These are phyloP conservation scores for Drosophila ercepeae DNA, from an alignment of 1,140 invertebrate genomes.

Conservation along the genomic window DNA sequence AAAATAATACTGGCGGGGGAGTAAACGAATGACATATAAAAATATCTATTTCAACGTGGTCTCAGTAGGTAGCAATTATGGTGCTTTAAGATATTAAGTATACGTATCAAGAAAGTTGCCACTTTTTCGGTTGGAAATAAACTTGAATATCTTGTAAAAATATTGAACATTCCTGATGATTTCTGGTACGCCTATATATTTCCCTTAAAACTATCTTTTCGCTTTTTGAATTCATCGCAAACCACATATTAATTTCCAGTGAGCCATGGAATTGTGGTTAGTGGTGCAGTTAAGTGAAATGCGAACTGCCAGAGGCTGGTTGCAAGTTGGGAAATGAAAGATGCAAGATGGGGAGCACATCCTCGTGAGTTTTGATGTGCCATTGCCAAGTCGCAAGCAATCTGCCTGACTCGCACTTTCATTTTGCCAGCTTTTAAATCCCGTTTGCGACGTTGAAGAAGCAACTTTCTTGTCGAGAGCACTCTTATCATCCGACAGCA, in stretches of 20 bases:
- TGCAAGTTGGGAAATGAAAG: background rate
- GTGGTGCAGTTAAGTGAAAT: slow-evolving; percentile 57
- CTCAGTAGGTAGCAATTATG: slow-evolving; percentile 2
- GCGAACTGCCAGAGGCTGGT: slow-evolving; percentile 21
- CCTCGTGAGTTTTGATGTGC: slow-evolving; percentile 26
- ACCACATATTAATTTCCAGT: slow-evolving; percentile 39
- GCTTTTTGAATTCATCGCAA: slow-evolving; percentile 21
- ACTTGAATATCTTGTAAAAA: too few species aligned
- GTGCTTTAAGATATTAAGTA: background rate
- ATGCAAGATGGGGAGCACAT: slow-evolving; percentile 7
- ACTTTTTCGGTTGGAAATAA: too few species aligned
- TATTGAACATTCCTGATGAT: background rate
- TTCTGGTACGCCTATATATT: slow-evolving; percentile 25
- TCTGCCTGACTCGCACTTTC: slow-evolving; percentile 60
- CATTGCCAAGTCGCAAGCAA: slow-evolving; percentile 18
- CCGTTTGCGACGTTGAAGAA: slow-evolving; percentile 40
- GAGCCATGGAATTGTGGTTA: slow-evolving; percentile 56
- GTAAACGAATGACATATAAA: slow-evolving; percentile 14
- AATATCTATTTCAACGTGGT: background rate
- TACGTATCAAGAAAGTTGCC: too few species aligned
- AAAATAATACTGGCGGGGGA: slow-evolving; percentile 54
- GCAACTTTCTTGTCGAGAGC: slow-evolving; percentile 67
- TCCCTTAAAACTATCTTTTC: slow-evolving; percentile 38
- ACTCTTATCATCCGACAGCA: slow-evolving; percentile 29
- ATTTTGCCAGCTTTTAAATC: slow-evolving; percentile 59